Base-by-base conservation (phyloP, 2,888 invertebrate species). In the Cartodere bifasciata region DNA sequence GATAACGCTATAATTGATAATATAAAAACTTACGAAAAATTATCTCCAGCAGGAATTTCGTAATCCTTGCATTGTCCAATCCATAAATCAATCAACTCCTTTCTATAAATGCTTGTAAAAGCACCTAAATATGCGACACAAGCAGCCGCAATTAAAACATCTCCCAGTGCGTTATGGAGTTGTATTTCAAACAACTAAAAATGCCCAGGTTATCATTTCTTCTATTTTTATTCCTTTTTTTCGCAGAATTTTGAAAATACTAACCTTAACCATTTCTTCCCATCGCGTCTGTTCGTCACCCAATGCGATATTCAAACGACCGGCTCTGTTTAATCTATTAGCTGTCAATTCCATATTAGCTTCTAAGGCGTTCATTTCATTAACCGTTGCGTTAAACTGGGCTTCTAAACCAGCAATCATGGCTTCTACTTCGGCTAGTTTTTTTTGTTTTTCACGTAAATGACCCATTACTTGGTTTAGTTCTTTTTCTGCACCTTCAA, bases 81-180 rank as follows among this genome's bases (percentile, higher is more conserved):
- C 91, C 91, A 91, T 31, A 63, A 53, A 0, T 52, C 35, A 7
- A 79, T 67, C 15, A 90, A 64, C 36, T 76, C 70, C 29, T 69
- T 69, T 3, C 86, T 67, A 52, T 79, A 86, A 31, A 57, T 62
- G 25, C 72, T 67, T 0, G 90, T 87, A 52, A 91, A 94, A 2
- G 90, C 87, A 0, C 92, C 94, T 25, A 91, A 67, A 60, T 94
- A 94, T 2, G 91, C 88, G 22, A 94, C 79, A 42, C 81, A 83
- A 2, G 82, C 85, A 0, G 91, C 78, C 0, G 88, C 83, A 11
- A 92, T 70, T 17, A 94, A 65, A 4, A 86, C 82, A 57, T 94
- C 90, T 0, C 92, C 94, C 0, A 80, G 72, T 3, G 88, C 66
- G 54, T 84, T 82, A 40, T 66, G 59, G 27, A 86, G 63, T 46